phyloP scores from a whole-genome alignment of 1,140 invertebrate genomes.

The Diachasmimorpha longicaudata region DNA sequence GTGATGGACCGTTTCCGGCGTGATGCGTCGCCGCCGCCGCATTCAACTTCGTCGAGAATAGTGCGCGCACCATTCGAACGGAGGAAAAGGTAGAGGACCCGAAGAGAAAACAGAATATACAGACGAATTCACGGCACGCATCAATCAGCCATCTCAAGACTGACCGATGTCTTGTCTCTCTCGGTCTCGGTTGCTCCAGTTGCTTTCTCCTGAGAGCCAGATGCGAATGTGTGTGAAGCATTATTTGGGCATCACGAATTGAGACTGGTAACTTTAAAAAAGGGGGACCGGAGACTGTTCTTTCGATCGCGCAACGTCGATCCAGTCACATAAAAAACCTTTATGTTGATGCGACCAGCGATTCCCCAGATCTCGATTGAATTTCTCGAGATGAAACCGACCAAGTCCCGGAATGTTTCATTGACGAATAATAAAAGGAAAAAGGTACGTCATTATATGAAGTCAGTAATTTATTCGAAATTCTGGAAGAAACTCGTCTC shows the following conservation, averaged over 20 bases:
- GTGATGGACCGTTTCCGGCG: conserved; percentile 62
- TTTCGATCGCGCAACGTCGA: background rate
- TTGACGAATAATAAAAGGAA: conserved; percentile 15
- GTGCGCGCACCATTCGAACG: conserved; percentile 18
- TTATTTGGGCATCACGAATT: conserved; percentile 18
- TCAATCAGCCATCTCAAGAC: conserved; percentile 47
- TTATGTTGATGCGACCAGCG: conserved; percentile 26
- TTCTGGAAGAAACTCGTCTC: conserved; percentile 9
- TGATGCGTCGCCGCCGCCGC: conserved; percentile 29
- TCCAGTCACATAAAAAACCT: conserved; percentile 20
- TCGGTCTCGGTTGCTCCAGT: background rate
- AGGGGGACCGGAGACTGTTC: background rate
- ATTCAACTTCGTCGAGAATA: conserved; percentile 31
- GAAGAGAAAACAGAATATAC: background rate
- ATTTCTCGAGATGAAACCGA: conserved; percentile 16
- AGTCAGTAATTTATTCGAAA: background rate
- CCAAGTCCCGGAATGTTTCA: conserved; percentile 12
- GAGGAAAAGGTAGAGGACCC: background rate
- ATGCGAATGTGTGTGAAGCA: conserved; percentile 12
- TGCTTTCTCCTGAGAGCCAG: background rate
- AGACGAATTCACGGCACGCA: conserved; percentile 41
- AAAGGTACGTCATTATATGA: background rate
- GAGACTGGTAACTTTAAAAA: conserved; percentile 18
- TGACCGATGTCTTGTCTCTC: background rate
- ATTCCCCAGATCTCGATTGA: conserved; percentile 5